Base-by-base conservation (phyloP, 2,888 invertebrate species). In the Mimas tiliae region DNA sequence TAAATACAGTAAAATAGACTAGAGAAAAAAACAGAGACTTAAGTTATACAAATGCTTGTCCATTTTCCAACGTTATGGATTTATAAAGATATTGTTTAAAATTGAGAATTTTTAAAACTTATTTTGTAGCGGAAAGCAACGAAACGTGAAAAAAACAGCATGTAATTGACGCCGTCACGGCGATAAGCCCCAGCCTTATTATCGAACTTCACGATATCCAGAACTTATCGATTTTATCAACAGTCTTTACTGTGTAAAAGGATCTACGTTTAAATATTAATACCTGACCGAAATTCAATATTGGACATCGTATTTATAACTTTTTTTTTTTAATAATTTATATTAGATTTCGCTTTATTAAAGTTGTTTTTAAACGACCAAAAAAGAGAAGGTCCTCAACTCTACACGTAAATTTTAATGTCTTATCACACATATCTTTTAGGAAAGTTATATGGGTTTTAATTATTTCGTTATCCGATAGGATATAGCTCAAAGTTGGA, bases 101-200 rank as follows among this genome's bases (percentile, higher is more conserved):
- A 65, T 53, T 27, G 53, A 48, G 67, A 69, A 68, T 74, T 75
- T 73, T 74, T 72, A 65, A 72, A 75, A 74, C 72, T 75, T 72
- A 73, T 72, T 74, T 70, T 63, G 21, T 63, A 53, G 69, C 65
- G 65, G 67, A 70, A 65, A 67, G 66, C 70, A 70, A 69, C 70
- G 68, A 55, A 62, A 65, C 69, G 71, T 69, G 74, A 77, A 82
- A 77, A 79, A 80, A 79, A 79, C 74, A 70, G 71, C 69, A 68
- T 72, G 73, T 80, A 82, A 83, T 83, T 84, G 83, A 82, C 82
- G 78, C 72, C 77, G 74, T 81, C 80, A 77, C 70, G 64, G 70
- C 73, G 77, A 81, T 78, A 81, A 79, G 69, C 77, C 67, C 63
- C 70, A 68, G 67, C 66, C 42, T 65, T 79, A 78, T 76, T 80